These are phyloP conservation scores for Polia nebulosa DNA, from an alignment of 2,888 invertebrate genomes.

Conservation along the genomic window DNA sequence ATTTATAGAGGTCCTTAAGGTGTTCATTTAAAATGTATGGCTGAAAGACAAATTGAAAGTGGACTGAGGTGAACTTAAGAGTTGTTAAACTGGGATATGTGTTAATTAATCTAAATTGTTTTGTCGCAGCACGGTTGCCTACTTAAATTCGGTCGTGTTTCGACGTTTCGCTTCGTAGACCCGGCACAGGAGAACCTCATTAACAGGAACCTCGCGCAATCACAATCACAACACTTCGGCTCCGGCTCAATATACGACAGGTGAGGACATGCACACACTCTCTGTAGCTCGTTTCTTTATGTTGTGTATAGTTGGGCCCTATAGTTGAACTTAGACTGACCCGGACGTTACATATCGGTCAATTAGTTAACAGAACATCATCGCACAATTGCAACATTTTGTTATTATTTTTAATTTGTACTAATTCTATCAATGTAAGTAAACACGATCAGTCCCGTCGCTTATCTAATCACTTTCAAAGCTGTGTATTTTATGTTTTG, in stretches of 20 bases:
- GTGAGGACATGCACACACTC: constrained; percentile 84
- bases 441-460: constrained; percentile 73
- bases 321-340: constrained; percentile 67
- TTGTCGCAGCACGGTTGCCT: constrained; percentile 94
- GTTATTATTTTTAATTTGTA: constrained; percentile 72
- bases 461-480: constrained; percentile 80
- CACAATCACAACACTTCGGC: constrained; percentile 93
- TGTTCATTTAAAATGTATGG: constrained; percentile 40
- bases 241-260: constrained; percentile 96
- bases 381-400: constrained; percentile 74
- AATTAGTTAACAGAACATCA: constrained; percentile 64
- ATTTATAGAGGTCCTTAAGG: constrained; percentile 35
- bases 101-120: constrained; percentile 48
- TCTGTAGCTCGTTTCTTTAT: constrained; percentile 64
- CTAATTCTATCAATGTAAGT: constrained; percentile 68
- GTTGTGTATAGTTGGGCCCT: constrained; percentile 79
- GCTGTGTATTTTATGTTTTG: constrained; percentile 76
- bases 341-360: constrained; percentile 57
- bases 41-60: constrained; percentile 19
- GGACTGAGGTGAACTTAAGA: constrained; percentile 3
- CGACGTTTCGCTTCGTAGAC: constrained; percentile 96
- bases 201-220: constrained; percentile 94
- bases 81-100: constrained; percentile 19
- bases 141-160: constrained; percentile 96
- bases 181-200: constrained; percentile 95